phyloP scores from a whole-genome alignment of 2,888 invertebrate species.

The Trichogramma evanescens region DNA sequence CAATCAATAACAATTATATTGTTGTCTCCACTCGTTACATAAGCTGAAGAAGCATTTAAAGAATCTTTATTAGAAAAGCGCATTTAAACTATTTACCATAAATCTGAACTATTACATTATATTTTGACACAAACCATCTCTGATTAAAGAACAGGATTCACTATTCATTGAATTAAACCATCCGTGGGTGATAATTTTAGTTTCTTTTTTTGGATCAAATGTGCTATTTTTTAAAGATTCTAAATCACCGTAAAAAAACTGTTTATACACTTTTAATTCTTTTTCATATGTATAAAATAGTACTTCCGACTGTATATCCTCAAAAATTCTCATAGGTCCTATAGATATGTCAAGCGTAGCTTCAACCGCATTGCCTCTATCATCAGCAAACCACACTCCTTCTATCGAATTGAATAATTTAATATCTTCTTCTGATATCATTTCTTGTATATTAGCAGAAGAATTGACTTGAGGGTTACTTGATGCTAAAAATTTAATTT shows the following conservation, averaged over 20 bases:
- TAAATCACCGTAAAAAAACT: conserved; percentile 14
- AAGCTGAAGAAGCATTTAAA: conserved; percentile 27
- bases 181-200: conserved; percentile 34
- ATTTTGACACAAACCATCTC: conserved; percentile 28
- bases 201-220: conserved; percentile 28
- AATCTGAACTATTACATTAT: not conserved
- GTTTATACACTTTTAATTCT: too few species aligned
- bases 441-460: not conserved
- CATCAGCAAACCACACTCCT: conserved; percentile 24
- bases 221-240: conserved; percentile 19
- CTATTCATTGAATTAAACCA: conserved; percentile 31
- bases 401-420: conserved; percentile 13
- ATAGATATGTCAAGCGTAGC: conserved; percentile 10
- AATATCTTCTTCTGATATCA: conserved; percentile 15
- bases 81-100: not conserved
- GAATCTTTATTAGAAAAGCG: not conserved
- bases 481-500: too few species aligned
- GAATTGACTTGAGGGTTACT: too few species aligned
- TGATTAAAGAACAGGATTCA: conserved; percentile 26
- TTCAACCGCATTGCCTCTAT: conserved; percentile 23
- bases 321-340: not conserved
- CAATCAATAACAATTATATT: conserved; percentile 40
- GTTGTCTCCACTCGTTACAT: conserved; percentile 29
- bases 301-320: too few species aligned
- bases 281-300: too few species aligned